Evolutionary conservation across 2,888 invertebrate genomes (phyloP).

Genomic region (Melieria crassipennis): DNA sequence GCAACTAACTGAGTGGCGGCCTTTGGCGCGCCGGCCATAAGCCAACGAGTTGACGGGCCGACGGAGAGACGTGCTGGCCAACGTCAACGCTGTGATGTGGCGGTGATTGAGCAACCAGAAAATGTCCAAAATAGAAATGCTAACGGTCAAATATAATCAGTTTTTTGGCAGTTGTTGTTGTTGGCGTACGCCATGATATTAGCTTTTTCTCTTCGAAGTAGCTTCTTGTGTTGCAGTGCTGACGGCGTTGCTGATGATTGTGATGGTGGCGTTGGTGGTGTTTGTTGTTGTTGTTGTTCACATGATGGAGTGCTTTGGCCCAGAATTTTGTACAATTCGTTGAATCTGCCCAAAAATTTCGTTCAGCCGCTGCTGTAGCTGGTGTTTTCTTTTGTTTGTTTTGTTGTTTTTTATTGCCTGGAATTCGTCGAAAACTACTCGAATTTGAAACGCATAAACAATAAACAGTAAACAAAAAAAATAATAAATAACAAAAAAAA

Average conservation of each 20-base stretch:
- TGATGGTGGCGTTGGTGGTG: not conserved
- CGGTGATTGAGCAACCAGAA: slow-evolving; percentile 3
- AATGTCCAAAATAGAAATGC: not conserved
- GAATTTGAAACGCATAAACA: not conserved
- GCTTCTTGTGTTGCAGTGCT: no score
- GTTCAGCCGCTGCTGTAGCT: no score
- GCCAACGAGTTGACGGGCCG: not conserved
- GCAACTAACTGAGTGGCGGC: not conserved
- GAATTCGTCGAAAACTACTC: not conserved
- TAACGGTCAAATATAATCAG: slow-evolving; percentile 3
- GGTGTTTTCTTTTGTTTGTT: no score
- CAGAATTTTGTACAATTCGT: not conserved
- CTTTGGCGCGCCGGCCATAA: not conserved
- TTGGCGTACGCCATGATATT: no score
- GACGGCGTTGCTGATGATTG: not conserved
- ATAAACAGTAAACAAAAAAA: not conserved
- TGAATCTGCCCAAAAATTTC: not conserved
- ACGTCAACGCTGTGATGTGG: not conserved
- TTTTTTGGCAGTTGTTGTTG: not conserved
- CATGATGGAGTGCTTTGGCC: slow-evolving; percentile 1
- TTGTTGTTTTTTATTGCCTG: no score
- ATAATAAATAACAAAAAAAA: no score
- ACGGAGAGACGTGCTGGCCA: not conserved
- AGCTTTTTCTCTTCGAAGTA: no score
- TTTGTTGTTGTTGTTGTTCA: not conserved